Conservation (phyloP, 2,888 invertebrate genomes). For the Andrena haemorrhoa region DNA sequence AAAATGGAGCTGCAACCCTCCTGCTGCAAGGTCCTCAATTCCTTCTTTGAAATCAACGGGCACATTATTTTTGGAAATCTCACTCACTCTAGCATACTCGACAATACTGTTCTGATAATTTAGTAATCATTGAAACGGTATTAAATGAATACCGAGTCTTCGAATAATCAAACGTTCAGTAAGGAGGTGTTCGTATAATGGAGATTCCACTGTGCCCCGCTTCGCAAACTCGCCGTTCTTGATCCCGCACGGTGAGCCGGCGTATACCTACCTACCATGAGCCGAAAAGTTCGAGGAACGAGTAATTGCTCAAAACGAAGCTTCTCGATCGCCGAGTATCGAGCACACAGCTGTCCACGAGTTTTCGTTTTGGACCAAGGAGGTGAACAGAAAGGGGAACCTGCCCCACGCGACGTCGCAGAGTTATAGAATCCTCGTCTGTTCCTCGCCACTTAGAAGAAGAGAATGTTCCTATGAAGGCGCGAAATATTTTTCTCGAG, state of each 20-base stretch:
- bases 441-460: conserved; percentile 1
- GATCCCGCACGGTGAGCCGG: neutral
- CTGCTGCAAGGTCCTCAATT: too few relatives aligned
- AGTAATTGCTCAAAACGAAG: conserved; percentile 64
- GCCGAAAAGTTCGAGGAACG: conserved; percentile 21
- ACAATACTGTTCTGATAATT: too few relatives aligned
- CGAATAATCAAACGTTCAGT: too few relatives aligned
- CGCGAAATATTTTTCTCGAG: conserved; percentile 27
- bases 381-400: neutral
- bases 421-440: neutral
- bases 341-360: conserved; percentile 11
- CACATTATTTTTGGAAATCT: too few relatives aligned
- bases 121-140: too few relatives aligned
- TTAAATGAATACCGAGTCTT: too few relatives aligned
- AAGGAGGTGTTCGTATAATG: neutral
- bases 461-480: conserved; percentile 31
- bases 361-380: conserved; percentile 30
- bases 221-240: neutral
- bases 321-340: conserved; percentile 30
- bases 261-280: neutral
- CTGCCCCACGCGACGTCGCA: neutral
- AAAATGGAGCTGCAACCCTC: too few relatives aligned
- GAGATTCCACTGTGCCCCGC: neutral
- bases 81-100: too few relatives aligned
- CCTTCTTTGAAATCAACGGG: too few relatives aligned